Percentiles rank a stretch among this genome's conserved stretches.
These are phyloP conservation scores for Lateolabrax maculatus DNA, from an alignment of 2,797 vertebrate genomes.

Conservation along the genomic window DNA sequence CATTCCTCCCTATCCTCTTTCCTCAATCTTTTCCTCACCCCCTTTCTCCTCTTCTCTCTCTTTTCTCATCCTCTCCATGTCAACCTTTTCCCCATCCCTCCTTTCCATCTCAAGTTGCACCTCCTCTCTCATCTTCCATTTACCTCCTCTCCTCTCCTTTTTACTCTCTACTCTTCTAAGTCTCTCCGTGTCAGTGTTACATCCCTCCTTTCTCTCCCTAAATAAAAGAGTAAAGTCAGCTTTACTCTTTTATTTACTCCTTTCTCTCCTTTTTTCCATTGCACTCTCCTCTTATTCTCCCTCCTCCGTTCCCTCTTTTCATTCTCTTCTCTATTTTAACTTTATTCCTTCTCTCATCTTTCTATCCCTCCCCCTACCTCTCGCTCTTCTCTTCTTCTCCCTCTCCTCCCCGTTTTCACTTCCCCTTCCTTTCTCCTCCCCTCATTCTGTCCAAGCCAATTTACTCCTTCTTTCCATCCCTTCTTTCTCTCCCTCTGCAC, in stretches of 20 bases:
- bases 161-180: too few relatives aligned
- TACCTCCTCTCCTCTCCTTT: too few relatives aligned
- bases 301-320: too few relatives aligned
- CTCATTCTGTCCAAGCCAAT: background rate
- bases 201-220: too few relatives aligned
- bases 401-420: background rate
- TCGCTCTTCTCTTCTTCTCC: constrained; percentile 66
- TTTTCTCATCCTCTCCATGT: background rate
- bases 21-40: background rate
- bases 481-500: background rate
- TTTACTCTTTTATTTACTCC: background rate
- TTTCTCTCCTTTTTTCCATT: background rate
- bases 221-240: too few relatives aligned
- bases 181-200: background rate
- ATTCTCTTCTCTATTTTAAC: too few relatives aligned
- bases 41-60: background rate
- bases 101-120: too few relatives aligned
- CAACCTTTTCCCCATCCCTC: background rate
- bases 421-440: background rate
- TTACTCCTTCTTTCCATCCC: background rate
- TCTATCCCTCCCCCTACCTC: constrained; percentile 1
- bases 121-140: too few relatives aligned
- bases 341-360: constrained; percentile 59
- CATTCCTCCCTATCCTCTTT: background rate
- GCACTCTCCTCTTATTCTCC: background rate